Evolutionary conservation across 2,888 invertebrate genomes (phyloP).

Genomic region (Drosophila pegasa): DNA sequence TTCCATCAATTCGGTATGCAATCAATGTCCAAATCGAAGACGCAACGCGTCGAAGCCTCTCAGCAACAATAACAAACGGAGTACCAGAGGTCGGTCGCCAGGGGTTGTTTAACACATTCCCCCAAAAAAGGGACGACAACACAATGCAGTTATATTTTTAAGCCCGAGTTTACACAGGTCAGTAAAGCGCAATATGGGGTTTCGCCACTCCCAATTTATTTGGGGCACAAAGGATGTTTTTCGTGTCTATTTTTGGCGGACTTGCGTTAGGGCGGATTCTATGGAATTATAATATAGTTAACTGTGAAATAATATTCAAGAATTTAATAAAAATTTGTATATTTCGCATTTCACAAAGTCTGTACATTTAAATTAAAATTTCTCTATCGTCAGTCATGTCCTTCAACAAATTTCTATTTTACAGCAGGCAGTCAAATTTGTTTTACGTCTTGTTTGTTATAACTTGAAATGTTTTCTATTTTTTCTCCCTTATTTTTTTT

Average conservation of each 20-base stretch:
- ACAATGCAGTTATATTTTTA: slow-evolving; percentile 18
- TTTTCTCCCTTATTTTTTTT: neutral
- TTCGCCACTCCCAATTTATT: neutral
- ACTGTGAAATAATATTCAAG: neutral
- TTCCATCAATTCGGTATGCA: slow-evolving; percentile 82
- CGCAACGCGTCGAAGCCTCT: slow-evolving; percentile 63
- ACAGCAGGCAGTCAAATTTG: slow-evolving; percentile 17
- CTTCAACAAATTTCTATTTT: slow-evolving; percentile 11
- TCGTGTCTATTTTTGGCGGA: neutral
- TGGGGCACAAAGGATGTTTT: neutral
- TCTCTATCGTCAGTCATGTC: neutral
- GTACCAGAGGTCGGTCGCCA: slow-evolving; percentile 30
- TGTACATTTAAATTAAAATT: neutral
- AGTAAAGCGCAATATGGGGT: neutral
- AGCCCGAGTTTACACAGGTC: slow-evolving; percentile 19
- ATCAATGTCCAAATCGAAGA: slow-evolving; percentile 82
- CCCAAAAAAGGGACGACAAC: neutral
- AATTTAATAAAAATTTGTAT: neutral
- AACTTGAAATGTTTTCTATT: slow-evolving; percentile 15
- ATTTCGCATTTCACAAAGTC: neutral
- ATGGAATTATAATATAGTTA: neutral
- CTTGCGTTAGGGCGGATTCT: neutral
- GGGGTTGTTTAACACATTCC: slow-evolving; percentile 42
- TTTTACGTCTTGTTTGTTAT: neutral
- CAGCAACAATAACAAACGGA: slow-evolving; percentile 52